These are phyloP conservation scores for Panthera leo DNA, from an alignment of 2,113 vertebrate species.

Conservation along the genomic window DNA sequence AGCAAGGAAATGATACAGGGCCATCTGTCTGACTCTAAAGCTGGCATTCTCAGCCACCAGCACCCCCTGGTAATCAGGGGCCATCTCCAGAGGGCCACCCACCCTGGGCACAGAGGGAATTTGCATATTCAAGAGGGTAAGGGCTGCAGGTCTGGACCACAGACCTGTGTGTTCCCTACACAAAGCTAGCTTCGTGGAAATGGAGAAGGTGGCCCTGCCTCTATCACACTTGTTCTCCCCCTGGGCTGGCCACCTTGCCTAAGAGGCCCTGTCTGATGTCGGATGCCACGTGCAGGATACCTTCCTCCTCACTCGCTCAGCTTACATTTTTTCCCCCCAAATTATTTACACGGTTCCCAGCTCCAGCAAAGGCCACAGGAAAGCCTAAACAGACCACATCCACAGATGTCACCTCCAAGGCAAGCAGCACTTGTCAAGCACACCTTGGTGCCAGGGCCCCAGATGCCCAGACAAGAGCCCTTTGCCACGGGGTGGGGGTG, in stretches of 20 bases:
- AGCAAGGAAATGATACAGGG: neutral
- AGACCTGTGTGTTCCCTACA: neutral
- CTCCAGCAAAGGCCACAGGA: neutral
- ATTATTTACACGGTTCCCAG: neutral
- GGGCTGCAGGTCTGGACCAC: neutral
- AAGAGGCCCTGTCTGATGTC: neutral
- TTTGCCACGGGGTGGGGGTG: fast-evolving
- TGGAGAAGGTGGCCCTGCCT: neutral
- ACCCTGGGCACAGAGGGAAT: neutral
- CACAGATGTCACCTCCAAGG: neutral
- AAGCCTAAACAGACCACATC: neutral
- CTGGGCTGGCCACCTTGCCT: neutral
- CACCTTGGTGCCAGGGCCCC: neutral
- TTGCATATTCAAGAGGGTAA: neutral
- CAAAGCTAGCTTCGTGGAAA: neutral
- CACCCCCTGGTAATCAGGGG: neutral
- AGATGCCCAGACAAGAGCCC: neutral
- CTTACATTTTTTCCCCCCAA: neutral
- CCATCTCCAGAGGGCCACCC: neutral
- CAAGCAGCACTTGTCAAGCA: neutral
- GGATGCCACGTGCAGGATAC: neutral
- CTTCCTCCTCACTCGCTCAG: neutral
- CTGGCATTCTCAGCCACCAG: neutral
- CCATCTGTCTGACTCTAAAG: neutral
- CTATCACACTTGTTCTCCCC: too few relatives aligned